These are phyloP conservation scores for Gymnopithys bicolor DNA, from an alignment of 2,797 vertebrate species.

Conservation along the genomic window DNA sequence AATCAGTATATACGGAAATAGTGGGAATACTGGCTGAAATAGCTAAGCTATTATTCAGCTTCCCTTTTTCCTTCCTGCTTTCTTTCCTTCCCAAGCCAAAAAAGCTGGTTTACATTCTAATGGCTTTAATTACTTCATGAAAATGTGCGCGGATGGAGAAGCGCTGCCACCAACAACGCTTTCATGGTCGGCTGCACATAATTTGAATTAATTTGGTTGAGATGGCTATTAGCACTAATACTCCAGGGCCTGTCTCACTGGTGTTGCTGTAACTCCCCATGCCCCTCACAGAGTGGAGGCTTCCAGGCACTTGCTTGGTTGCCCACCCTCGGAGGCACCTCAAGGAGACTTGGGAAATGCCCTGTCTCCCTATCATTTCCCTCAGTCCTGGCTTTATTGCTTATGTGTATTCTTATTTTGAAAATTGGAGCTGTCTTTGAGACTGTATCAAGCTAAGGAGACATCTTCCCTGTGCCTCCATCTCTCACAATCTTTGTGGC, in stretches of 20 bases:
- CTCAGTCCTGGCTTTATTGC: not conserved
- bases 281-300: not conserved
- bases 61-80: constrained; percentile 55
- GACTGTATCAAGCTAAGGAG: not conserved
- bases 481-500: not conserved
- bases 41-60: constrained; percentile 48
- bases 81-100: constrained; percentile 31
- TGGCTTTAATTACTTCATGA: constrained; percentile 75
- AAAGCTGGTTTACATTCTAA: constrained; percentile 78
- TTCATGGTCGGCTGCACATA: constrained; percentile 69
- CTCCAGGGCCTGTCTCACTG: constrained; percentile 56
- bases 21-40: constrained; percentile 54
- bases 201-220: constrained; percentile 77
- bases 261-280: constrained; percentile 53
- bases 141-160: constrained; percentile 75
- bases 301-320: not conserved
- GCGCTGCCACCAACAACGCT: constrained; percentile 65
- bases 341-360: not conserved
- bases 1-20: constrained; percentile 51
- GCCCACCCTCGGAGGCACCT: not conserved
- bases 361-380: not conserved
- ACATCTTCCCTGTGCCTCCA: not conserved
- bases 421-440: not conserved
- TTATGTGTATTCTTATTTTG: not conserved
- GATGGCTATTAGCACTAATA: constrained; percentile 71